These are phyloP conservation scores for Montipora capitata DNA, from an alignment of 92 coral and sea anemone genomes.

Conservation along the genomic window DNA sequence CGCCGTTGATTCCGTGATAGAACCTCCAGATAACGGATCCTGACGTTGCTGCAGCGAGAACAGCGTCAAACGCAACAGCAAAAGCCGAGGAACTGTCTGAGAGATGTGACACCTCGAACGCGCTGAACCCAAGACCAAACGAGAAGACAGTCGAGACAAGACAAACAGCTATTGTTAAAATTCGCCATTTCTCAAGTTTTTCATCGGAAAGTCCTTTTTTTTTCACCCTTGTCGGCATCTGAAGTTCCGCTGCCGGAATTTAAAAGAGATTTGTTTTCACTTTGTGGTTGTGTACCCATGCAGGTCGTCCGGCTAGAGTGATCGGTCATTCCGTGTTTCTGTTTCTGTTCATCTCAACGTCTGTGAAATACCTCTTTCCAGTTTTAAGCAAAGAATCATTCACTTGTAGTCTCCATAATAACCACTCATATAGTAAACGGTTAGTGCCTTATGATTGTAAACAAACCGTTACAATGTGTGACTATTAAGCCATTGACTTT, in stretches of 20 bases:
- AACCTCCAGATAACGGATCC: conserved; percentile 81
- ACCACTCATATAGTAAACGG: too few species aligned
- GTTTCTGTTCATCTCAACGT: neutral
- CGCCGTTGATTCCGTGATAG: conserved; percentile 56
- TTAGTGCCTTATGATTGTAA: neutral
- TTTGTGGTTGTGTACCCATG: neutral
- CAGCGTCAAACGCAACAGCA: conserved; percentile 83
- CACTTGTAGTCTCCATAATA: too few species aligned
- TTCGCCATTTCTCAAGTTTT: conserved; percentile 46
- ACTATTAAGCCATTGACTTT: neutral
- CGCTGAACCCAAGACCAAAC: conserved; percentile 52
- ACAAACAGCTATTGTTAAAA: conserved; percentile 32
- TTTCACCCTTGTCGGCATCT: neutral
- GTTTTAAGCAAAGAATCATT: neutral
- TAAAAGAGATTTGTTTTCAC: conserved; percentile 16
- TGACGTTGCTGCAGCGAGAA: conserved; percentile 78
- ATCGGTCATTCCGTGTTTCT: too few species aligned
- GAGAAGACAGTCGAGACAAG: conserved; percentile 69
- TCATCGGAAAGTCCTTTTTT: neutral
- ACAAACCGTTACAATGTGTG: neutral
- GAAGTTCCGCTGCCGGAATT: neutral
- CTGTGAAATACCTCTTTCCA: neutral
- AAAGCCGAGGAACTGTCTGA: conserved; percentile 85
- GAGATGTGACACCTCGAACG: conserved; percentile 58
- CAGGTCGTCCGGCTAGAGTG: too few species aligned